These are phyloP conservation scores for Apus apus DNA, from an alignment of 2,113 vertebrate species.

Conservation along the genomic window DNA sequence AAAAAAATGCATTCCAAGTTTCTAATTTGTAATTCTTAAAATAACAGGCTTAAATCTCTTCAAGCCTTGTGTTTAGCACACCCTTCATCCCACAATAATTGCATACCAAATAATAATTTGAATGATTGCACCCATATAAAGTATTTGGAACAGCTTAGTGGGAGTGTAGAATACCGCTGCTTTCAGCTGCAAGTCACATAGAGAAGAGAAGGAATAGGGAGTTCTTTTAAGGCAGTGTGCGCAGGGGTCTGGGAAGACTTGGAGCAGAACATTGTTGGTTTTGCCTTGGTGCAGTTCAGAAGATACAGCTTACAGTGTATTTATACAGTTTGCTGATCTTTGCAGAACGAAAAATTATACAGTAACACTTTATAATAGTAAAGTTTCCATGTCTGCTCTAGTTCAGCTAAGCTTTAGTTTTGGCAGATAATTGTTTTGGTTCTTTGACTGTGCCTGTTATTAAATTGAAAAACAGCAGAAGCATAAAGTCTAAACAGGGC, in stretches of 20 bases:
- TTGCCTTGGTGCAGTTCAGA: background rate
- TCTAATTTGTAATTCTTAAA: background rate
- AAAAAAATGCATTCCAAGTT: background rate
- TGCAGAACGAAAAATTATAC: background rate
- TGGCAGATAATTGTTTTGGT: background rate
- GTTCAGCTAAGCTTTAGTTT: slow-evolving; percentile 31
- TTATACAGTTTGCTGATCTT: background rate
- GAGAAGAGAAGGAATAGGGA: background rate
- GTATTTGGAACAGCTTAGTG: background rate
- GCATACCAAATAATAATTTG: background rate
- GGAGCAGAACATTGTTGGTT: background rate
- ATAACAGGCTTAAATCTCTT: background rate
- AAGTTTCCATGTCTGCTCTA: slow-evolving; percentile 17
- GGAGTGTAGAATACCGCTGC: background rate
- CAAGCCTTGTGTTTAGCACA: background rate
- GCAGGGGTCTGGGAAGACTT: background rate
- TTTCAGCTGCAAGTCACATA: background rate
- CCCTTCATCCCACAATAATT: background rate
- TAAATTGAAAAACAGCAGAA: background rate
- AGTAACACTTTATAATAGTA: background rate
- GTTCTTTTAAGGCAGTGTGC: background rate
- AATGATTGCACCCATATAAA: background rate
- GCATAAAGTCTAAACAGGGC: background rate
- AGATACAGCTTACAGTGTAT: background rate
- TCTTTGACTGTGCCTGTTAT: background rate